Percentiles rank a stretch among this genome's conserved stretches.
These are phyloP conservation scores for Arctia plantaginis DNA, from an alignment of 2,888 invertebrate genomes.

Conservation along the genomic window DNA sequence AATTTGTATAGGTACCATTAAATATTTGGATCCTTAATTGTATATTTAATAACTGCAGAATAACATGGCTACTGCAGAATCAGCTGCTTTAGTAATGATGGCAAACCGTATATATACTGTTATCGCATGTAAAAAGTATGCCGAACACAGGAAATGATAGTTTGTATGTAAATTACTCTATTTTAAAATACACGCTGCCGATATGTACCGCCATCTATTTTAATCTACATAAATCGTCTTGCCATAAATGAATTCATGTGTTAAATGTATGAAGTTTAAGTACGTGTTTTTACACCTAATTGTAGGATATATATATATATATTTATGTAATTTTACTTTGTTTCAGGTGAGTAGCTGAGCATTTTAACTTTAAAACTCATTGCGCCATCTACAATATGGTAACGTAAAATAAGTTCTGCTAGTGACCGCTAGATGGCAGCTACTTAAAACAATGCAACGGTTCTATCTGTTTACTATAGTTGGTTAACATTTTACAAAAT, in stretches of 20 bases:
- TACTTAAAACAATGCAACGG: neutral
- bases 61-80: conserved; percentile 27
- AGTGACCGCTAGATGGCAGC: conserved; percentile 68
- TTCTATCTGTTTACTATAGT: neutral
- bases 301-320: conserved; percentile 12
- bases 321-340: conserved; percentile 55
- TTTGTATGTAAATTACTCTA: conserved; percentile 69
- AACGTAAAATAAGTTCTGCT: conserved; percentile 57
- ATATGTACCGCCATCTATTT: conserved; percentile 39
- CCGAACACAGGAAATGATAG: conserved; percentile 77
- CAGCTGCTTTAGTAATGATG: conserved; percentile 32
- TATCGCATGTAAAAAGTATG: conserved; percentile 74
- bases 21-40: neutral
- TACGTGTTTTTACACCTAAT: conserved; percentile 4
- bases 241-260: neutral
- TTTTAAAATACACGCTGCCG: conserved; percentile 49
- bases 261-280: conserved; percentile 5
- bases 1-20: neutral
- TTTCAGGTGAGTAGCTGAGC: conserved; percentile 86
- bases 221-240: conserved; percentile 38
- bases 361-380: conserved; percentile 29
- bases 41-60: neutral
- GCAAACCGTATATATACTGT: conserved; percentile 35
- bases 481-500: neutral
- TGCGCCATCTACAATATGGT: conserved; percentile 61